Evolutionary conservation across 2,888 invertebrate genomes (phyloP), one percentile per base, ranked within the genome.

Genomic region (Cosmorhoe ocellata): DNA sequence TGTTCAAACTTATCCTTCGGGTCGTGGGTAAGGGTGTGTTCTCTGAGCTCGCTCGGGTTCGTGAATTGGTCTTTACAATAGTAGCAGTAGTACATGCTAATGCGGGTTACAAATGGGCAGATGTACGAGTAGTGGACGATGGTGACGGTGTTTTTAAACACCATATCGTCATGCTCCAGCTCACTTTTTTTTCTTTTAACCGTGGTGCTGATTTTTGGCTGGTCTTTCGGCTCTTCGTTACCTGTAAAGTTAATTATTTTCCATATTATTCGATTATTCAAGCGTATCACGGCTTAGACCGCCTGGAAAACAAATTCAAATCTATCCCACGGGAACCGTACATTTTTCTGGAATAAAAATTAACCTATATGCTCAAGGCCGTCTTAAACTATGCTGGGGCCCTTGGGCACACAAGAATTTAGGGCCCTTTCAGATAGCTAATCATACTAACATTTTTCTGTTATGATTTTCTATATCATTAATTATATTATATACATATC

Each of bases 1-100:
- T 63, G 68, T 39, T 80, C 75, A 53, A 85, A 84, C 12, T 40
- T 44, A 2, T 71, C 45, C 6, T 67, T 69, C 0, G 88, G 87
- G n/a, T 84, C 69, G 56, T 89, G 89, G 0, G 75, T 66, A 0
- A 78, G 32, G 0, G 89, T 89, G 42, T 89, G 89, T 1, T 81
- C 81, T 6, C 88, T 58, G 0, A 90, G 46, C 47, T 89, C 88
- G 0, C 58, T 70, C 0, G 89, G 86, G 28, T 86, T 83, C 0
- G 83, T 84, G 62, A 86, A 89, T 9, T 87, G 86, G 9, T 85
- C 85, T 11, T 79, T 70, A 52, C 89, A 90, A 28, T 89, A 90
- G 13, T 76, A 84, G 40, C 89, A 90, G 28, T 88, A 89, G 47
- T 87, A 88, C 40, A 83, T 84, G 44, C 84, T 86, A 18, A 85